These are phyloP conservation scores for Amphipyra tragopoginis DNA, from an alignment of 2,888 invertebrate species.

Conservation along the genomic window DNA sequence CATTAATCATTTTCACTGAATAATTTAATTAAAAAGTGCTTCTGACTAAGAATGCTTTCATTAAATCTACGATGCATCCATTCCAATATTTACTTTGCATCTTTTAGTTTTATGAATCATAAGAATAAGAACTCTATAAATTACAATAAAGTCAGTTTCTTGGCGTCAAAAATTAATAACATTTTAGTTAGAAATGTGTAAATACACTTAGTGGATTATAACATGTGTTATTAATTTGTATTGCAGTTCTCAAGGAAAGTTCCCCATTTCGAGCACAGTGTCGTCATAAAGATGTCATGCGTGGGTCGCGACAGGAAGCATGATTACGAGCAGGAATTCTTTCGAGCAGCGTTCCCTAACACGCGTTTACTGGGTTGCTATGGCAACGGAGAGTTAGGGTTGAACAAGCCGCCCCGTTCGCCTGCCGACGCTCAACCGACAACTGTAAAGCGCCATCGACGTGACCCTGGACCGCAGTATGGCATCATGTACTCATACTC, in stretches of 20 bases:
- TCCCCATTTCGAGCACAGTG: conserved; percentile 80
- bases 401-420: conserved; percentile 72
- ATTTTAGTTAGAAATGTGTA: too few species aligned
- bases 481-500: conserved; percentile 83
- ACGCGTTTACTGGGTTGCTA: conserved; percentile 82
- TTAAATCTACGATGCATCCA: too few species aligned
- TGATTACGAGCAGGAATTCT: conserved; percentile 77
- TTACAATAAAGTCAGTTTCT: not conserved
- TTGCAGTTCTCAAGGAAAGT: conserved; percentile 81
- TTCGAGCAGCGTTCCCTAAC: conserved; percentile 78
- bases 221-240: conserved; percentile 20
- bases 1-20: too few species aligned
- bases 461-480: conserved; percentile 65
- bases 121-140: too few species aligned
- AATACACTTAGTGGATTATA: not conserved
- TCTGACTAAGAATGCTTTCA: too few species aligned
- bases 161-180: not conserved
- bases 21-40: too few species aligned
- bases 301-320: conserved; percentile 82
- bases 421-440: conserved; percentile 38
- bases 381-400: conserved; percentile 84
- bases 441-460: conserved; percentile 63
- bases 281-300: conserved; percentile 82
- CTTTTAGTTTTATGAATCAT: too few species aligned
- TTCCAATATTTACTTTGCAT: too few species aligned